Evolutionary conservation across 1,140 invertebrate species (phyloP).

Genomic region (Drosophila aff.): DNA sequence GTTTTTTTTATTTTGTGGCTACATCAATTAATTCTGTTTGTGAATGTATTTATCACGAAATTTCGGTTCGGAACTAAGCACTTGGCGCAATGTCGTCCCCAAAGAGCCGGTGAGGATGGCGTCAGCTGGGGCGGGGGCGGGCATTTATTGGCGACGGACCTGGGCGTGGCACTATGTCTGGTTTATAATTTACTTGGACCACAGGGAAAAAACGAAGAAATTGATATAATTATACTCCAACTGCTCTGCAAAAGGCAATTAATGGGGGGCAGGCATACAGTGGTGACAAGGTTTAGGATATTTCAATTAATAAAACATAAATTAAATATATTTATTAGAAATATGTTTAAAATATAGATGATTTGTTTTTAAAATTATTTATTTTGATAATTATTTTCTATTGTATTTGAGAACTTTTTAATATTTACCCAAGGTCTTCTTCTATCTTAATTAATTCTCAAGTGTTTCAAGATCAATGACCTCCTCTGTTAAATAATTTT

Average conservation of each 20-base stretch:
- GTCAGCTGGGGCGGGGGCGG: constrained; percentile 13
- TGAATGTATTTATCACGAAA: constrained; percentile 32
- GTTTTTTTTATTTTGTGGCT: constrained; percentile 24
- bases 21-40: constrained; percentile 48
- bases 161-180: constrained; percentile 28
- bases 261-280: constrained; percentile 12
- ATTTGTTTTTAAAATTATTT: background rate
- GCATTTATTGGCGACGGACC: constrained; percentile 7
- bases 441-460: background rate
- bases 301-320: background rate
- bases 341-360: background rate
- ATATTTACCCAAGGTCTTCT: background rate
- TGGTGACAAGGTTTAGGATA: background rate
- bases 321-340: background rate
- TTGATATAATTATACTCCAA: constrained; percentile 23
- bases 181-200: constrained; percentile 19
- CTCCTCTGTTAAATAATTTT: background rate
- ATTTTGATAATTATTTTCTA: background rate
- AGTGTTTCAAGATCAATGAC: background rate
- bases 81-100: constrained; percentile 12
- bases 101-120: constrained; percentile 16
- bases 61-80: constrained; percentile 30
- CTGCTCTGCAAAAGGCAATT: background rate
- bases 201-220: background rate
- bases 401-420: background rate